Percentiles rank a stretch among this genome's conserved stretches.
Evolutionary conservation across 2,888 invertebrate species (phyloP).

Genomic region (Ecliptopera silaceata): DNA sequence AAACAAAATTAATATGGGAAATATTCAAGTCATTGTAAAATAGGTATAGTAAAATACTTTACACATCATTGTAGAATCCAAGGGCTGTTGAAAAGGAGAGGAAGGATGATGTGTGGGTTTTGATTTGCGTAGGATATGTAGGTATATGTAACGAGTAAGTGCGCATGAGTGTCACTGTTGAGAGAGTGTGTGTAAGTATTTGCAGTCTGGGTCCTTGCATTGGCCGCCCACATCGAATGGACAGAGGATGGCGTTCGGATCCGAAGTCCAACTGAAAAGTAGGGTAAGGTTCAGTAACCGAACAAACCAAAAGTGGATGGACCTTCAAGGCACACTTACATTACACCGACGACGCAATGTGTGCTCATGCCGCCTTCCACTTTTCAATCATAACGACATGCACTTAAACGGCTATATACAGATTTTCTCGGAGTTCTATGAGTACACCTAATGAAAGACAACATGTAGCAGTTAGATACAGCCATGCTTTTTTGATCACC

Average conservation of each 20-base stretch:
- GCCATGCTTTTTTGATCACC: conserved; percentile 13
- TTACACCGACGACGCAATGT: conserved; percentile 58
- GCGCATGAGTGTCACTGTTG: conserved; percentile 62
- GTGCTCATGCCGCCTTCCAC: conserved; percentile 61
- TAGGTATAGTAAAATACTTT: conserved; percentile 64
- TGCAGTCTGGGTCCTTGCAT: conserved; percentile 79
- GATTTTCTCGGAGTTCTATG: conserved; percentile 49
- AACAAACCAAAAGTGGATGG: conserved; percentile 46
- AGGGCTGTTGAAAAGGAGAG: conserved; percentile 41
- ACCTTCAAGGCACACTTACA: conserved; percentile 66
- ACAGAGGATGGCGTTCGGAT: conserved; percentile 77
- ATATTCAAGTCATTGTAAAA: conserved; percentile 32
- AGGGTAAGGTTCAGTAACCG: conserved; percentile 11
- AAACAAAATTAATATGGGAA: too few relatives aligned
- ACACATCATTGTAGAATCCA: conserved; percentile 69
- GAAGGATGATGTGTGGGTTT: conserved; percentile 32
- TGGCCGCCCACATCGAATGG: conserved; percentile 77
- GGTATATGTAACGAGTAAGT: conserved; percentile 38
- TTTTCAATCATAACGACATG: conserved; percentile 41
- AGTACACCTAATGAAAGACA: conserved; percentile 48
- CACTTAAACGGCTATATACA: conserved; percentile 48
- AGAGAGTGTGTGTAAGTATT: conserved; percentile 70
- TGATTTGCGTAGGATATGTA: conserved; percentile 33
- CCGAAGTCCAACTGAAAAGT: conserved; percentile 75
- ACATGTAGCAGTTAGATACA: conserved; percentile 32